Percentiles rank a stretch among this genome's conserved stretches.
Evolutionary conservation across 2,113 vertebrate genomes (phyloP).

Genomic region (Sciurus niger): DNA sequence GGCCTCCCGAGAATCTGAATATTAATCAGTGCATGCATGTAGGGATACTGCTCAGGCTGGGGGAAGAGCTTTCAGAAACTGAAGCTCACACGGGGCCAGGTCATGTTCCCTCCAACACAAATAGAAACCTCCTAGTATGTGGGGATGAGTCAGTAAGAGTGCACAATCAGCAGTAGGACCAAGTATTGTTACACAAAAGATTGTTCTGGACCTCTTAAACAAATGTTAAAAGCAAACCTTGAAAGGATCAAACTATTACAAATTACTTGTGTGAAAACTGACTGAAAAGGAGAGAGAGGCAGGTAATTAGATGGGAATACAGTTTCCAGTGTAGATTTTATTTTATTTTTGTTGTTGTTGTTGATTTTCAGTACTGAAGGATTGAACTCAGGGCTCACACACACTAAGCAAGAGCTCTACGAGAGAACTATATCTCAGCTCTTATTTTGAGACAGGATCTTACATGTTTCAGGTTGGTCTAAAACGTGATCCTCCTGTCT

Average conservation of each 20-base stretch:
- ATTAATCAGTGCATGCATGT: background rate
- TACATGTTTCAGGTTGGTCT: background rate
- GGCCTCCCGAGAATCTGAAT: background rate
- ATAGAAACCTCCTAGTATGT: background rate
- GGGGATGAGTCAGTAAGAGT: background rate
- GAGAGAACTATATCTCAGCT: background rate
- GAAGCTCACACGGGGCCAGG: background rate
- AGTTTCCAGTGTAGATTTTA: background rate
- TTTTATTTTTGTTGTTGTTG: background rate
- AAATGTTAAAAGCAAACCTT: conserved; percentile 3
- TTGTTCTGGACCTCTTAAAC: background rate
- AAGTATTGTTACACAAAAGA: background rate
- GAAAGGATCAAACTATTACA: background rate
- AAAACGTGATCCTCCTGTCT: background rate
- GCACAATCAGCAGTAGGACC: background rate
- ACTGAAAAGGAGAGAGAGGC: background rate
- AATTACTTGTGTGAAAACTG: background rate
- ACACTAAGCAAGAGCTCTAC: background rate
- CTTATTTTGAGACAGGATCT: background rate
- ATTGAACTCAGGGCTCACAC: background rate
- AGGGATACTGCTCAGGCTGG: background rate
- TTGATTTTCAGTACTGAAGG: too few species aligned
- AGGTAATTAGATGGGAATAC: rapidly evolving
- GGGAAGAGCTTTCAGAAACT: background rate
- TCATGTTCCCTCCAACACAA: background rate